Evolutionary conservation across 2,888 invertebrate species (phyloP).

Genomic region (Azorinus chamasolen): DNA sequence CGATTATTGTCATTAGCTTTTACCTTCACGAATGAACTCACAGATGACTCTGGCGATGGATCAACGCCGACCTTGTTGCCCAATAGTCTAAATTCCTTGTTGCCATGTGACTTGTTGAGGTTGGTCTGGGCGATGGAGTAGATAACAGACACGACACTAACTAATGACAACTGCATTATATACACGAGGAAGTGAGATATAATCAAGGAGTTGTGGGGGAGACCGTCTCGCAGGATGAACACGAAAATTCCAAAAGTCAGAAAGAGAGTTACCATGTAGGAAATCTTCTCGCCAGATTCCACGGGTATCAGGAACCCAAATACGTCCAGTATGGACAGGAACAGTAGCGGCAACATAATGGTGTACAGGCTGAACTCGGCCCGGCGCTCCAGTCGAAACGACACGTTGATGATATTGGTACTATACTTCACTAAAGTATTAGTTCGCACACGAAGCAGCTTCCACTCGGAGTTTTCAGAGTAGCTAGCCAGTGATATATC

Average conservation of each 20-base stretch:
- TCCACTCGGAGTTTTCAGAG: too few relatives aligned
- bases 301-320: slow-evolving; percentile 11
- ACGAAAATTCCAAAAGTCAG: slow-evolving; percentile 17
- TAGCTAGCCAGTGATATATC: too few relatives aligned
- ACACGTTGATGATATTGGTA: neutral
- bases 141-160: slow-evolving; percentile 1
- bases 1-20: too few relatives aligned
- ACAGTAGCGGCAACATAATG: slow-evolving; percentile 5
- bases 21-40: too few relatives aligned
- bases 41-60: too few relatives aligned
- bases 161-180: slow-evolving; percentile 3
- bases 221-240: slow-evolving; percentile 9
- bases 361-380: slow-evolving; percentile 16
- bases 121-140: slow-evolving; percentile 2
- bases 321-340: slow-evolving; percentile 11
- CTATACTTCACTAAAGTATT: too few relatives aligned
- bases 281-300: slow-evolving; percentile 14
- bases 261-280: slow-evolving; percentile 14
- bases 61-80: too few relatives aligned
- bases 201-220: slow-evolving; percentile 9
- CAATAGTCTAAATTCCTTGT: too few relatives aligned
- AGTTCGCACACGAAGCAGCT: too few relatives aligned
- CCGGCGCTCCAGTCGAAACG: slow-evolving; percentile 7
- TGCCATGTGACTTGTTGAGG: too few relatives aligned
- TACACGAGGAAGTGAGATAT: slow-evolving; percentile 14